phyloP scores from a whole-genome alignment of 2,113 vertebrate genomes.

The Tragelaphus strepsiceros region DNA sequence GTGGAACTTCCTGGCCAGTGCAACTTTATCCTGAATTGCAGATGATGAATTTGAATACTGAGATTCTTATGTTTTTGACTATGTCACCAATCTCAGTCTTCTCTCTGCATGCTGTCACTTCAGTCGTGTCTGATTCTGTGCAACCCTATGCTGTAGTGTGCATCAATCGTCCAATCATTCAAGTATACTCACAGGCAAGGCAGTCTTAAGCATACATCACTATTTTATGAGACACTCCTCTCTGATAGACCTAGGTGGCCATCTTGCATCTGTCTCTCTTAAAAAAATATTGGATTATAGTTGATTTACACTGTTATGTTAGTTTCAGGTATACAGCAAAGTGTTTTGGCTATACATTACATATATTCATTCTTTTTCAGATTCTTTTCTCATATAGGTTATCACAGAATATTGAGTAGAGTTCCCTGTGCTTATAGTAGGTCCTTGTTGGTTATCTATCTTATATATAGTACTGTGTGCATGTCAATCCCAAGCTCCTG shows the following conservation, averaged over 20 bases:
- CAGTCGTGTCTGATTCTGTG: neutral
- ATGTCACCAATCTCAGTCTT: neutral
- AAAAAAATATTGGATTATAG: neutral
- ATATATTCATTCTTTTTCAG: neutral
- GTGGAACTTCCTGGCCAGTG: fast-evolving
- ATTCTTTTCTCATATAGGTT: neutral
- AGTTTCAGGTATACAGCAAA: neutral
- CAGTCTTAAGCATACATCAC: neutral
- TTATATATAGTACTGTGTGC: neutral
- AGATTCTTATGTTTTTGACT: neutral
- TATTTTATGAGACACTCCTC: neutral
- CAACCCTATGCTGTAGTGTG: neutral
- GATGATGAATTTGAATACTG: neutral
- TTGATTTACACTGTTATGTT: neutral
- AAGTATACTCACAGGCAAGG: neutral
- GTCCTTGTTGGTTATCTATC: neutral
- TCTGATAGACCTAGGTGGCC: neutral
- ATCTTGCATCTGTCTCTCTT: neutral
- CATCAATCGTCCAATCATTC: neutral
- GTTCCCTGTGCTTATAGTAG: neutral
- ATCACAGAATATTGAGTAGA: neutral
- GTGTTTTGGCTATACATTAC: neutral
- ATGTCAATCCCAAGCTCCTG: neutral
- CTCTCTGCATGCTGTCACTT: neutral
- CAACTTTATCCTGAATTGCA: neutral